phyloP scores from a whole-genome alignment of 2,113 vertebrate genomes.

The Sphaerodactylus townsendi region DNA sequence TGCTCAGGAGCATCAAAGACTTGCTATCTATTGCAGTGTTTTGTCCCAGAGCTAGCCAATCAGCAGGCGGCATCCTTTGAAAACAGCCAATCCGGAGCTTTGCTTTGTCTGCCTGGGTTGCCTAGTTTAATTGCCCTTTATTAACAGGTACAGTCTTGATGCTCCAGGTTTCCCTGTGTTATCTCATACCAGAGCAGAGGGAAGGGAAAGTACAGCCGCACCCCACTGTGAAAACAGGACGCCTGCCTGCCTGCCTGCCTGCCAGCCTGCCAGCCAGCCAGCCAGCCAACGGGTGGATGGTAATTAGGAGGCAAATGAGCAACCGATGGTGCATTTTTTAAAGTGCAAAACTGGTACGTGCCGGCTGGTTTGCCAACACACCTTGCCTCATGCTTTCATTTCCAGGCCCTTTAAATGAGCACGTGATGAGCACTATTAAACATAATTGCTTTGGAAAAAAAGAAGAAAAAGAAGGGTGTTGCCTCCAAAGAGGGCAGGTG shows the following conservation, averaged over 20 bases:
- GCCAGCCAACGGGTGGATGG: not conserved
- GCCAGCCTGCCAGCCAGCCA: not conserved
- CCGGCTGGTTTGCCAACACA: not conserved
- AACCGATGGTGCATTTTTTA: not conserved
- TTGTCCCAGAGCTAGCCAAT: not conserved
- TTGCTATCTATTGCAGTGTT: rapidly evolving
- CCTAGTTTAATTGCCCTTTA: not conserved
- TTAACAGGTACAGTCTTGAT: not conserved
- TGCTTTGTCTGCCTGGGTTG: rapidly evolving
- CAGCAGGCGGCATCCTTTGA: not conserved
- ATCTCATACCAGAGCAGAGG: not conserved
- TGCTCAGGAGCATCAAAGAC: rapidly evolving
- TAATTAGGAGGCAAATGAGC: not conserved
- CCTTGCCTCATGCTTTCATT: not conserved
- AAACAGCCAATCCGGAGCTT: not conserved
- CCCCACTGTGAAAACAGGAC: not conserved
- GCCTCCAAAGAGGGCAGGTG: not conserved
- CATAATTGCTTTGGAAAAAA: slow-evolving; percentile 1
- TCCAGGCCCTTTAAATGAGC: slow-evolving; percentile 21
- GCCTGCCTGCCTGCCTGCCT: not conserved
- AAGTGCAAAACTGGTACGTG: not conserved
- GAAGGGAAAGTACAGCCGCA: not conserved
- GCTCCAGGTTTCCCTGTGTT: not conserved
- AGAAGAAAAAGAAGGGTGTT: not conserved
- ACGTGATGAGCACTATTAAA: not conserved